Base-by-base conservation (phyloP, 2,797 vertebrate species). In the Myripristis jacobus region DNA sequence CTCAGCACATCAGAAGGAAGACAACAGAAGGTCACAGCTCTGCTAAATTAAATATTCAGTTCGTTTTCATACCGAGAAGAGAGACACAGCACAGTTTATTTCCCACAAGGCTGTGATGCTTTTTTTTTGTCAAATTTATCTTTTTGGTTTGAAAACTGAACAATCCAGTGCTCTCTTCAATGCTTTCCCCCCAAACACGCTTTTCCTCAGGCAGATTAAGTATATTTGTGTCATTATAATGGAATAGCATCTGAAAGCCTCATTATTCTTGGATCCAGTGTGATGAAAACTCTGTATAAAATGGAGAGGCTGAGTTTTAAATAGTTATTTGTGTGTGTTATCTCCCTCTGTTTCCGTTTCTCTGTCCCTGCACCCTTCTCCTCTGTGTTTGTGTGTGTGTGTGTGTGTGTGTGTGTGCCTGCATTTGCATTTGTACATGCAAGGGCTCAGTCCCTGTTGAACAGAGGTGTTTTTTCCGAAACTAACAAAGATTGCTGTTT, bases 21-120 rank as follows among this genome's bases (percentile, higher is more conserved):
- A 79, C 70, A 84, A 70, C 60, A 71, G 75, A 80, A 87, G 81
- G 88, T 85, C 77, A 67, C 73, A 71, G 70, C 70, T 34, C 77
- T 29, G 62, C 79, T 58, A 56, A 77, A 80, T 84, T 86, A 87
- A 87, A 85, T 70, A 86, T 83, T 79, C 70, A 62, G 72, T 86
- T 77, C 86, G 84, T 89, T 89, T 89, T 71, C 70, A 78, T 50
- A 80, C 59, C 48, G 53, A 52, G 60, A 79, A 84, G 79, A 87
- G 58, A 58, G 65, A 87, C 74, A 71, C 71, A 55, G 71, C 75
- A 7, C 15, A 68, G 62, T 58, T 65, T 51, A 7, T 54, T 57
- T 46, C 84, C 76, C 87, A 47, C 19, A 44, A 52, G 75, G 73
- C 31, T 55, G 12, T 34, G 0, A 54, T 79, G 69, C 64, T 84